Evolutionary conservation across 2,797 vertebrate genomes (phyloP), one percentile per base, ranked within the genome.

Genomic region (Eulemur coronatus): DNA sequence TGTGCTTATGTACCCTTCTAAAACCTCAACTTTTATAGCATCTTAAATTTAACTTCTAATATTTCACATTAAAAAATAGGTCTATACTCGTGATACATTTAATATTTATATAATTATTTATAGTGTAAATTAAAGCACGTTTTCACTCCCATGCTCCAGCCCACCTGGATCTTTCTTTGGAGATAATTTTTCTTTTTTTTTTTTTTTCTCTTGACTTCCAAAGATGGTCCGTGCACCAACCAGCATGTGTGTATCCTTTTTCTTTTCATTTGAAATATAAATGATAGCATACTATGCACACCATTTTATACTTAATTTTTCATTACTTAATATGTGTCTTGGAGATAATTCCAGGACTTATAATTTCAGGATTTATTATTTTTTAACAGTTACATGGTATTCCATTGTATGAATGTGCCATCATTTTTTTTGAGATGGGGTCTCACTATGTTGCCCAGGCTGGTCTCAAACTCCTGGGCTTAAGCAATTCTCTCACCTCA

Each of bases 41-140:
- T 59, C 91, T 97, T n/a, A 84, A 75, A 73, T 81, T 87, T n/a
- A 22, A 65, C 22, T 85, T 95, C 86, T 94, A 69, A 17, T 72
- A 86, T 84, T 86, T 94, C 14, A 41, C 35, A 30, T 46, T 57
- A 35, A 80, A 86, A 65, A 48, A 38, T 57, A 87, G 59, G 18
- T 67, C 48, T 46, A 24, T 22, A 22, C 28, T 12, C 17, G 76
- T 63, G 38, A 20, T 38, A 81, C 5, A 52, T 63, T 84, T 85
- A 55, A 72, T 92, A 90, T 87, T 85, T 82, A 15, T 7, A 55
- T 48, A 65, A 38, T 26, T 59, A 24, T 78, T 92, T 87, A 10
- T 17, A 88, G 35, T 55, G 55, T 80, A 92, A 96, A 81, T 81
- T n/a, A 65, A 67, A 63, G 84, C 13, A 65, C 14, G 59, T 69